Evolutionary conservation across 2,888 invertebrate genomes (phyloP), one percentile per base, ranked within the genome.

Genomic region (Drosophila fulvimacula): DNA sequence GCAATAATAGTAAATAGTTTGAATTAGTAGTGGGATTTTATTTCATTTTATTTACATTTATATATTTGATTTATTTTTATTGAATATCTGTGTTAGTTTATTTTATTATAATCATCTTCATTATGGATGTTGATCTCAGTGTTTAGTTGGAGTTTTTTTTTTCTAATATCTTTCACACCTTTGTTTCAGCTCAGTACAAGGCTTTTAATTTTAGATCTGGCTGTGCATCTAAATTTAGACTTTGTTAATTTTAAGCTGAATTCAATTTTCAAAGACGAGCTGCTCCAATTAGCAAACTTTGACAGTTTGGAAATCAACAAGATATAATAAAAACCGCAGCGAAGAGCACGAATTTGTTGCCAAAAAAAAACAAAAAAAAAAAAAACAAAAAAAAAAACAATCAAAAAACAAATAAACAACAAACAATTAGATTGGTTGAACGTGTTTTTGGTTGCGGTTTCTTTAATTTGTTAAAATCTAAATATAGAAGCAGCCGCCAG

Each of bases 231-330:
- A 30, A 51, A 48, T 79, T 63, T 65, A 53, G 24, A 59, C 13
- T 65, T 15, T 62, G 24, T 27, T 48, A 19, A 51, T 59, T 65
- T 36, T 13, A 13, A 34, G 63, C 59, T 48, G 38, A 52, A 68
- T 62, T 58, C 34, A 36, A 59, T 60, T 71, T 68, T 60, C 21
- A 24, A 67, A 68, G 57, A 73, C 71, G 71, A 68, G 55, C 69
- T 56, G 68, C 48, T 69, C 69, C 74, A 88, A 84, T 89, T 89
- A 85, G 79, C 77, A 61, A 65, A 76, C 63, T 72, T 72, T 88
- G 72, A 62, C 80, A 80, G 76, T 70, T 82, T 86, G 75, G 71
- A 86, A 69, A 58, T 57, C 21, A 81, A 67, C 61, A 73, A 80
- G 67, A 69, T 17, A 27, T 64, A 73, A 64, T 44, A 64, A 63